These are phyloP conservation scores for Luffia ferchaultella DNA, from an alignment of 2,888 invertebrate genomes.

Conservation along the genomic window DNA sequence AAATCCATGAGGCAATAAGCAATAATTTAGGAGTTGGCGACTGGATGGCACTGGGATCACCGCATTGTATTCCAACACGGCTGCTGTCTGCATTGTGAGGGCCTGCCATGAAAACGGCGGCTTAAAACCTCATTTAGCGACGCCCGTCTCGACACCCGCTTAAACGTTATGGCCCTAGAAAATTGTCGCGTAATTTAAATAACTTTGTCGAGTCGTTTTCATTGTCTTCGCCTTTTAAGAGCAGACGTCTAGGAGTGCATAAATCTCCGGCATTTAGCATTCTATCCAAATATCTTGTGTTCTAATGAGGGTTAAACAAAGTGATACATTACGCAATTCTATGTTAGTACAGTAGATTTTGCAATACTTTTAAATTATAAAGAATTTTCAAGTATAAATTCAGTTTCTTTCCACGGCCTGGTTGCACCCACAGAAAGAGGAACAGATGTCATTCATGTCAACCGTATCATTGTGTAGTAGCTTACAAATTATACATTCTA, in stretches of 20 bases:
- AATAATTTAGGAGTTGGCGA: conserved; percentile 38
- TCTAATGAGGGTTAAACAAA: too few species aligned
- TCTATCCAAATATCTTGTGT: too few species aligned
- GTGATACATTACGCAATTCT: too few species aligned
- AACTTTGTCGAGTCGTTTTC: conserved; percentile 42
- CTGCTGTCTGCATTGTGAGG: conserved; percentile 53
- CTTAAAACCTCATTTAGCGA: conserved; percentile 59
- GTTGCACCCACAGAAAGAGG: too few species aligned
- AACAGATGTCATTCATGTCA: too few species aligned
- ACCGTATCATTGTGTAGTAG: too few species aligned
- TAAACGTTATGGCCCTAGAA: conserved; percentile 48
- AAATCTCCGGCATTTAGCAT: background rate
- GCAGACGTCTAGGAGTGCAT: conserved; percentile 10
- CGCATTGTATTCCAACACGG: conserved; percentile 33
- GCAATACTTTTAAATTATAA: too few species aligned
- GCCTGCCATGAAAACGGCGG: conserved; percentile 40
- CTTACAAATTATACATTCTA: too few species aligned
- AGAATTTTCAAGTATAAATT: too few species aligned
- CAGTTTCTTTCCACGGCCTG: too few species aligned
- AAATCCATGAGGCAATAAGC: conserved; percentile 48
- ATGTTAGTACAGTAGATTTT: too few species aligned
- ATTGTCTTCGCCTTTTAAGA: conserved; percentile 40
- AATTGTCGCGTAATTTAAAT: conserved; percentile 61
- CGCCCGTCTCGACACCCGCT: conserved; percentile 46
- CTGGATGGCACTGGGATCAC: conserved; percentile 29